Evolutionary conservation across 1,140 invertebrate genomes (phyloP).

Genomic region (Rhynchophorus ferrugineus): DNA sequence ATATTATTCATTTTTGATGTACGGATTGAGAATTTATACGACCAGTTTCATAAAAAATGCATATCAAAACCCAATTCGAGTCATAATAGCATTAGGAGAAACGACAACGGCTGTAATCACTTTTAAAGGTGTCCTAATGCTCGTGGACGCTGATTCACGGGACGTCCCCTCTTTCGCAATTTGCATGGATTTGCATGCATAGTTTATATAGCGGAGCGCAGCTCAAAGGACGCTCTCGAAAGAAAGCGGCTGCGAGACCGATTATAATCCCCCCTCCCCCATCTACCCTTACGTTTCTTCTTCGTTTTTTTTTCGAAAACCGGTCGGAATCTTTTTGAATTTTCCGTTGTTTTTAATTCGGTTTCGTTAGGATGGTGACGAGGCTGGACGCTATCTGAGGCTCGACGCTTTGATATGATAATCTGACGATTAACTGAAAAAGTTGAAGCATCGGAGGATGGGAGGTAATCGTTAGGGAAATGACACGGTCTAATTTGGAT

Average conservation of each 20-base stretch:
- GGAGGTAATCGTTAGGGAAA: too few species aligned
- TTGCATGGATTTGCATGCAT: conserved; percentile 34
- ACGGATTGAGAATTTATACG: background rate
- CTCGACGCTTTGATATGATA: background rate
- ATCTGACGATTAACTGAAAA: background rate
- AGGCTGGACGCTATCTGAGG: background rate
- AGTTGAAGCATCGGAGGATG: too few species aligned
- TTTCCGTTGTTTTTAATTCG: conserved; percentile 1
- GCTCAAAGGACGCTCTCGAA: conserved; percentile 21
- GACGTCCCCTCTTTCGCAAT: conserved; percentile 13
- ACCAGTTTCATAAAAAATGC: conserved; percentile 10
- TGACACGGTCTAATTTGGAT: too few species aligned
- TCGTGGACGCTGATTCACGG: conserved; percentile 21
- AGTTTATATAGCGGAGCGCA: conserved; percentile 26
- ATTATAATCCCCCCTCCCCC: too few species aligned
- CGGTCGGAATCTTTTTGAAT: conserved; percentile 2
- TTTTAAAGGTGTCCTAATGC: conserved; percentile 32
- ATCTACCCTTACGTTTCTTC: background rate
- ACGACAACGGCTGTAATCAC: conserved; percentile 28
- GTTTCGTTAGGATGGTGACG: background rate
- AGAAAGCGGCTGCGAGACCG: conserved; percentile 7
- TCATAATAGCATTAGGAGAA: conserved; percentile 29
- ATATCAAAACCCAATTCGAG: background rate
- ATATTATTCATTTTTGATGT: too few species aligned
- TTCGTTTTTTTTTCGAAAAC: conserved; percentile 15